phyloP scores from a whole-genome alignment of 2,888 invertebrate genomes.

The Drosophila cognata region DNA sequence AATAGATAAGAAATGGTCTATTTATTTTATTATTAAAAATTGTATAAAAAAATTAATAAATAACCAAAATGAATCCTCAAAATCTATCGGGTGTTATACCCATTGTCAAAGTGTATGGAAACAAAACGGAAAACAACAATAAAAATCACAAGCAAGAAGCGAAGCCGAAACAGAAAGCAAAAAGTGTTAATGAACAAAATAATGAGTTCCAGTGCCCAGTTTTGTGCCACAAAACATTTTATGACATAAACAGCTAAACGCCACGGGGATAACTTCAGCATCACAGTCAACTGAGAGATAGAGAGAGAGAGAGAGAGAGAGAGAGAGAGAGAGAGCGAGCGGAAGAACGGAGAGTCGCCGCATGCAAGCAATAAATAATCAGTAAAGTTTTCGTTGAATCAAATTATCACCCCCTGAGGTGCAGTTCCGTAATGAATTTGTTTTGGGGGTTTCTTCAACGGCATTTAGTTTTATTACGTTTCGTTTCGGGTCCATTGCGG shows the following conservation, averaged over 20 bases:
- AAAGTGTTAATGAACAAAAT: slow-evolving; percentile 79
- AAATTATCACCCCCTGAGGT: slow-evolving; percentile 80
- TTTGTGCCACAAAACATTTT: slow-evolving; percentile 75
- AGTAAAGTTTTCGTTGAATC: slow-evolving; percentile 79
- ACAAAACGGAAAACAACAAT: slow-evolving; percentile 25
- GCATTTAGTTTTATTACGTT: slow-evolving; percentile 79
- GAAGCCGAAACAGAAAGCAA: slow-evolving; percentile 44
- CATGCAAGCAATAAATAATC: slow-evolving; percentile 79
- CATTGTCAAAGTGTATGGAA: slow-evolving; percentile 26
- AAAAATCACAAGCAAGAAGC: slow-evolving; percentile 20
- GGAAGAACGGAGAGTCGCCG: slow-evolving; percentile 38
- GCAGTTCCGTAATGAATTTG: slow-evolving; percentile 81
- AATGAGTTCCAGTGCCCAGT: slow-evolving; percentile 77
- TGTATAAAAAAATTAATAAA: background rate
- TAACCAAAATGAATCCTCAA: background rate
- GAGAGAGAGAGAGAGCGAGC: slow-evolving; percentile 5
- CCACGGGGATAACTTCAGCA: slow-evolving; percentile 63
- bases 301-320: slow-evolving; percentile 2
- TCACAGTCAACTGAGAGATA: slow-evolving; percentile 13
- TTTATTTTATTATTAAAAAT: background rate
- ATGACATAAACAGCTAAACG: slow-evolving; percentile 78
- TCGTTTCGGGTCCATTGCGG: slow-evolving; percentile 61
- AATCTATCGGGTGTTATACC: slow-evolving; percentile 3
- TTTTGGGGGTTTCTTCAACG: slow-evolving; percentile 73
- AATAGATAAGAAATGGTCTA: background rate